phyloP scores from a whole-genome alignment of 2,888 invertebrate genomes.

The Yponomeuta cagnagella region DNA sequence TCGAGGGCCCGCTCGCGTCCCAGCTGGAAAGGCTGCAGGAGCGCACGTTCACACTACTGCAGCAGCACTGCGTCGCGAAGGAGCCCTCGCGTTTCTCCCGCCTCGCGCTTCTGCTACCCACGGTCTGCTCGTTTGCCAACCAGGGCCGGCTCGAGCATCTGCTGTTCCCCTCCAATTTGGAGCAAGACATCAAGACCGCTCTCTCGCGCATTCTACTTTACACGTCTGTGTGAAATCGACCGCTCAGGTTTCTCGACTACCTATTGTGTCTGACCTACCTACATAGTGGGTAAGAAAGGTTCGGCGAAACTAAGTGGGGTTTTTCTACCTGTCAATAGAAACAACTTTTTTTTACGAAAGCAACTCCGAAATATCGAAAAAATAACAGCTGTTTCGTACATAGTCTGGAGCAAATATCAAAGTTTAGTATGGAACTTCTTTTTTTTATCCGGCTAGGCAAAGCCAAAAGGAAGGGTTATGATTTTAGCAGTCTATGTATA shows the following conservation, averaged over 20 bases:
- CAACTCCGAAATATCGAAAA: too few species aligned
- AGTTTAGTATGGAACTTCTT: too few species aligned
- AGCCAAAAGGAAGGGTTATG: too few species aligned
- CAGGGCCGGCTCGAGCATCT: conserved; percentile 75
- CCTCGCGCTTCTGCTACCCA: conserved; percentile 82
- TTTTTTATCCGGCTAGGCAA: too few species aligned
- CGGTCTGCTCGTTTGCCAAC: conserved; percentile 63
- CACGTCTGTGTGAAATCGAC: conserved; percentile 33
- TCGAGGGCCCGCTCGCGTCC: conserved; percentile 30
- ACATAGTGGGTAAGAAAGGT: too few species aligned
- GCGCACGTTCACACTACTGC: conserved; percentile 85
- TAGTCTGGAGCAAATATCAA: too few species aligned
- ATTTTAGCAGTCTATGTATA: too few species aligned
- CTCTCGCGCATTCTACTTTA: conserved; percentile 50
- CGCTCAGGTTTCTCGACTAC: neutral
- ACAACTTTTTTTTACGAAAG: too few species aligned
- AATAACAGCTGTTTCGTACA: too few species aligned
- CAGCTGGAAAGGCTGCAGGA: conserved; percentile 84
- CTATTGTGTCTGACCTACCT: too few species aligned
- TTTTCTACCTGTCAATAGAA: too few species aligned
- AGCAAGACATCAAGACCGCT: conserved; percentile 43
- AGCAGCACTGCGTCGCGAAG: conserved; percentile 78
- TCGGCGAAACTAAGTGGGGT: too few species aligned
- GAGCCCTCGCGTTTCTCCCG: conserved; percentile 81
- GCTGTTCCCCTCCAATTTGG: conserved; percentile 82